Conservation (phyloP, 2,113 vertebrate species). For the Paradisaea rubra region DNA sequence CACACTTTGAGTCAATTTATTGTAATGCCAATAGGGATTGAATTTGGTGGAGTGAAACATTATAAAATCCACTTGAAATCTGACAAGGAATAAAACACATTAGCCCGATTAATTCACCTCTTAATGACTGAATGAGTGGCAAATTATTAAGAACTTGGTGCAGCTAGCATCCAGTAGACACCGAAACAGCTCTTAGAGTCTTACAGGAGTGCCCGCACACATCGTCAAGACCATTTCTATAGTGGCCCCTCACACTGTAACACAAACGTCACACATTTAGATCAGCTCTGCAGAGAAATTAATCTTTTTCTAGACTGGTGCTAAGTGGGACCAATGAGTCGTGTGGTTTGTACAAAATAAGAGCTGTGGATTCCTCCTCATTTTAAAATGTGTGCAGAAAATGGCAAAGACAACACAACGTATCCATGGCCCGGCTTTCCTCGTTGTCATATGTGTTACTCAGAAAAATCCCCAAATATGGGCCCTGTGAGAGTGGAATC, state of each 20-base stretch:
- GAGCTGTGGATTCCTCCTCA: not conserved
- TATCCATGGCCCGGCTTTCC: not conserved
- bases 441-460: not conserved
- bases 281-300: not conserved
- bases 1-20: not conserved
- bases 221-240: not conserved
- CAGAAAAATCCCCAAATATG: not conserved
- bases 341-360: not conserved
- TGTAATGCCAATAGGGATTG: accelerated
- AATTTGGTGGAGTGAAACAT: not conserved
- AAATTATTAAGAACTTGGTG: not conserved
- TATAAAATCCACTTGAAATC: not conserved
- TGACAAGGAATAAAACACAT: accelerated
- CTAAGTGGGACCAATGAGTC: not conserved
- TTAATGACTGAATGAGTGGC: not conserved
- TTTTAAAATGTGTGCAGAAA: not conserved
- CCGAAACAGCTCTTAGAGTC: not conserved
- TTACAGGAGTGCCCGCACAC: not conserved
- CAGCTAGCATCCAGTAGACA: not conserved
- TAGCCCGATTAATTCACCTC: not conserved
- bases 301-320: not conserved
- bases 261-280: not conserved
- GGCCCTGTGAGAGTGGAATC: not conserved
- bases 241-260: not conserved
- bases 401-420: not conserved